Base-by-base conservation (phyloP, 2,888 invertebrate genomes). In the Torymus auratus region DNA sequence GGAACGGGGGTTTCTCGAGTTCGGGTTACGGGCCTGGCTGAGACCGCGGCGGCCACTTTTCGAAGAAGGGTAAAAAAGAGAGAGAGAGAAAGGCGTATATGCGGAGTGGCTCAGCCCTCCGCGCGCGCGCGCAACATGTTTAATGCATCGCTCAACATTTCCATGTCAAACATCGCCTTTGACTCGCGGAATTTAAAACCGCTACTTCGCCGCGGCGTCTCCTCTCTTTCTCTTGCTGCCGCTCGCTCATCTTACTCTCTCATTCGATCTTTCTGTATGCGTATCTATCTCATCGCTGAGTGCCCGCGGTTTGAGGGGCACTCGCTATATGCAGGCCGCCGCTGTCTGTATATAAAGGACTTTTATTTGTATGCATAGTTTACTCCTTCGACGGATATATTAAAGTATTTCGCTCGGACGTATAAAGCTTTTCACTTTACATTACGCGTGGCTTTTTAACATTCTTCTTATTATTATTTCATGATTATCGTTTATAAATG, bases 101-200 rank as follows among this genome's bases (percentile, higher is more conserved):
- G 53, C 52, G 53, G 83, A 84, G 84, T 79, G 76, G 70, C 14
- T 76, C 86, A 84, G 67, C 86, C 88, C 86, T 88, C 85, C 83
- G 85, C 41, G 41, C 41, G 41, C 83, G 85, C 41, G 41, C 41
- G 41, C 86, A 84, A 85, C 86, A 91, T 91, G 90, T 91, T 90
- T 91, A 91, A 91, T 91, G 91, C 90, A 91, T 89, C 88, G 87
- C 72, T 87, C 88, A 86, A 87, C 89, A 91, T 91, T 91, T 90
- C 90, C 91, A 91, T 91, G 90, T 91, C 91, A 91, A 91, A 91
- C 91, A 91, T 90, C 86, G 90, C 89, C 90, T 90, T 91, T 90
- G 90, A 90, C 90, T 89, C 88, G 88, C 86, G 89, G 88, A 91
- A 90, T 90, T 90, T 90, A 86, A 90, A 90, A 89, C 88, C 88